Conservation (phyloP, 2,888 invertebrate species). For the Galeruca laticollis region DNA sequence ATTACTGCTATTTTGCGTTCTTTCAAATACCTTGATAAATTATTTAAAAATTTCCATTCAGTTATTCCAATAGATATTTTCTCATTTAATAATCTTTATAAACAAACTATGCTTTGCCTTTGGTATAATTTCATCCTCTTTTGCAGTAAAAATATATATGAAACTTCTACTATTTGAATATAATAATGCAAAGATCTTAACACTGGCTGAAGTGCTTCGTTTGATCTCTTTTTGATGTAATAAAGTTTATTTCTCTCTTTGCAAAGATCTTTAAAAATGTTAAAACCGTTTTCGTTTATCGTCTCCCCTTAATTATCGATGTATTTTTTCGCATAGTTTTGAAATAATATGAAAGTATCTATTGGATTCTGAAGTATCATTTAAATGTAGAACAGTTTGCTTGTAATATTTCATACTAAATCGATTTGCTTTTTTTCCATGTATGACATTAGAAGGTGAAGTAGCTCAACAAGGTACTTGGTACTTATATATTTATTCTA, state of each 20-base stretch:
- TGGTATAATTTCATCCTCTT: too few relatives aligned
- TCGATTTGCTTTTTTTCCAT: slow-evolving; percentile 60
- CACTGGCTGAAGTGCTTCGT: too few relatives aligned
- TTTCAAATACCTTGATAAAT: not conserved
- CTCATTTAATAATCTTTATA: too few relatives aligned
- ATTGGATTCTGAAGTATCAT: not conserved
- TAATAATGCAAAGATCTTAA: too few relatives aligned
- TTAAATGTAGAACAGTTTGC: not conserved
- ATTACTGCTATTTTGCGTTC: not conserved
- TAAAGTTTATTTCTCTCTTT: too few relatives aligned
- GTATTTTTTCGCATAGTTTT: not conserved
- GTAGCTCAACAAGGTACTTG: slow-evolving; percentile 74
- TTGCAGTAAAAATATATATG: too few relatives aligned
- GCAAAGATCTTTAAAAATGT: too few relatives aligned
- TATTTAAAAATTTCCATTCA: not conserved
- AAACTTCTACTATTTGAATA: too few relatives aligned
- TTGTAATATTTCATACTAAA: not conserved
- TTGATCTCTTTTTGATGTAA: too few relatives aligned
- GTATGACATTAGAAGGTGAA: slow-evolving; percentile 71
- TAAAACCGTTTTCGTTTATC: too few relatives aligned
- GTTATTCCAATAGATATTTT: not conserved
- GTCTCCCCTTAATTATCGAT: too few relatives aligned
- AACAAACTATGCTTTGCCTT: too few relatives aligned
- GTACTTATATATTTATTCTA: slow-evolving; percentile 45
- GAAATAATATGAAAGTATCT: not conserved